Evolutionary conservation across 2,113 vertebrate genomes (phyloP), one percentile per base, ranked within the genome.

Genomic region (Eonycteris spelaea): DNA sequence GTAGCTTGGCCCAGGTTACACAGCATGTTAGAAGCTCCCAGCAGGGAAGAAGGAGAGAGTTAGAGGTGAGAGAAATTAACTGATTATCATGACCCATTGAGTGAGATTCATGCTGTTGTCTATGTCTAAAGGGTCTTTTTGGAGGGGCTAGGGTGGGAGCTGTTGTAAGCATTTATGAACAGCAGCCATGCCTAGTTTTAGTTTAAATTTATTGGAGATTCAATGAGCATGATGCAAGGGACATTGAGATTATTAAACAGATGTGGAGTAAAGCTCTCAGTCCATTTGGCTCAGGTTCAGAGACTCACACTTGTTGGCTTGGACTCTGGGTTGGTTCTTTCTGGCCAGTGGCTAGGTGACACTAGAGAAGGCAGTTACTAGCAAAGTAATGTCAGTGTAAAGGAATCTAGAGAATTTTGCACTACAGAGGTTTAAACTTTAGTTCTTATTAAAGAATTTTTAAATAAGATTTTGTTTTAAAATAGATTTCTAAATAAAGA

Each of bases 1-100:
- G 65, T 57, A 80, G 43, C 48, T 63, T 90, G 89, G 73, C 43
- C 51, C 55, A 43, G 33, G 59, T 71, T 65, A 70, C 73, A 38
- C 3, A 73, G 59, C 59, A 12, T 22, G 73, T 87, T 79, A 74
- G 73, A 88, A 89, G 26, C 40, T 93, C 78, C 35, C 94, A 83
- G 94, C 86, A 92, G 94, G 82, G 83, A 86, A 73, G 82, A 57
- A 91, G 48, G 13, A 78, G n/a, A 12, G n/a, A 57, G 68, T 15
- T 51, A 71, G 90, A 6, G 21, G n/a, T 21, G 13, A 65, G 65
- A n/a, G 48, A 91, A 89, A 92, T 96, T 86, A 94, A 74, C 68
- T 45, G 63, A 86, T 90, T 74, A 70, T 83, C 68, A 70, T 0
- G 0, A 57, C 73, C 70, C 73, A 70, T 61, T 70, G 86, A 94